Evolutionary conservation across 2,888 invertebrate genomes (phyloP).

Genomic region (Amaurobius ferox): DNA sequence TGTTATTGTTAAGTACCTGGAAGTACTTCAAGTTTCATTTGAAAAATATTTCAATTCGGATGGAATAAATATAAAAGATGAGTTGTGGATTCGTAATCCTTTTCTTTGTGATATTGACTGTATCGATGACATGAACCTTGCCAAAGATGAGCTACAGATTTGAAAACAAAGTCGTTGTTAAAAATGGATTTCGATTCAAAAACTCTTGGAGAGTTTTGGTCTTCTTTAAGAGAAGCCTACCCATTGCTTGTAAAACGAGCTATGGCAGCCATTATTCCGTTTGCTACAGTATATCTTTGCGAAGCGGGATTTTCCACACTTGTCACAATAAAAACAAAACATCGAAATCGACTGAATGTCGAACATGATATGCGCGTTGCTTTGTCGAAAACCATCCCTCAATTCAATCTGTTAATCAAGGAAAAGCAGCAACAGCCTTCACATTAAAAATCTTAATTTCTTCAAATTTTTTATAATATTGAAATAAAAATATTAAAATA

Average conservation of each 20-base stretch:
- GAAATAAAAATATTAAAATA: constrained; percentile 8
- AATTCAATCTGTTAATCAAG: constrained; percentile 47
- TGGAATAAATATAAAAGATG: constrained; percentile 58
- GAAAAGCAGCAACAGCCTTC: constrained; percentile 53
- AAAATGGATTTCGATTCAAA: constrained; percentile 25
- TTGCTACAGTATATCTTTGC: constrained; percentile 32
- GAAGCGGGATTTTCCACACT: constrained; percentile 42
- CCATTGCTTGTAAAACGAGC: constrained; percentile 31
- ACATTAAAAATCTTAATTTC: constrained; percentile 49
- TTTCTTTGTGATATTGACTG: constrained; percentile 42
- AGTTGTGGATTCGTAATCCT: constrained; percentile 60
- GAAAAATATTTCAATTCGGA: constrained; percentile 51
- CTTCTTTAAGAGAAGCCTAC: constrained; percentile 20
- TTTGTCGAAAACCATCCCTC: constrained; percentile 57
- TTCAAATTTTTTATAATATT: constrained; percentile 52
- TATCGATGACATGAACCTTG: constrained; percentile 31
- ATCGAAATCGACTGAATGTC: constrained; percentile 49
- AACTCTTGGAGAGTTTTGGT: background rate
- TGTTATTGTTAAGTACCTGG: constrained; percentile 22
- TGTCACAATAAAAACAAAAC: constrained; percentile 49
- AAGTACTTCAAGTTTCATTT: too few species aligned
- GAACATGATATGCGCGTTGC: constrained; percentile 48
- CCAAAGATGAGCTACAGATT: constrained; percentile 32
- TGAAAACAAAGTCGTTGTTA: constrained; percentile 46
- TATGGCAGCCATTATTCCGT: constrained; percentile 27